Conservation (phyloP, 2,888 invertebrate genomes). For the Lissocephala sabroskyi region DNA sequence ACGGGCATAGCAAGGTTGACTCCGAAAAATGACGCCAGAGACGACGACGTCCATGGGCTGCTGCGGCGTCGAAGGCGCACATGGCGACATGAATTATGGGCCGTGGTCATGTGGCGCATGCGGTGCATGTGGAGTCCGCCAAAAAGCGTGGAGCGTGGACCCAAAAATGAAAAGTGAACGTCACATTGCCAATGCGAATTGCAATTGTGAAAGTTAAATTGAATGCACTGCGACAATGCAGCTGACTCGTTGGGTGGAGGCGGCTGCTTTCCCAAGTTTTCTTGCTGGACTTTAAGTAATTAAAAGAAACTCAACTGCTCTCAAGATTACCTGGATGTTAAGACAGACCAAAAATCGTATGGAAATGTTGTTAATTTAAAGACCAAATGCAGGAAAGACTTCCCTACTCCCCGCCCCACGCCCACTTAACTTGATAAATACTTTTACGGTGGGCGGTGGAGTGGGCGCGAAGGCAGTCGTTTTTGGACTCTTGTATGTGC, state of each 20-base stretch:
- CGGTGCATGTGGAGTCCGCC: slow-evolving; percentile 23
- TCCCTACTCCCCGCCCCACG: no score
- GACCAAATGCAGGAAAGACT: no score
- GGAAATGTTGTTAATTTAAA: no score
- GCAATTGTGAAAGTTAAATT: slow-evolving; percentile 49
- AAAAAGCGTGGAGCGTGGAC: background rate
- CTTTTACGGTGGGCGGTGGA: no score
- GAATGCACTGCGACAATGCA: slow-evolving; percentile 38
- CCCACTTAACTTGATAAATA: no score
- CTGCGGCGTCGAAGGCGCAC: background rate
- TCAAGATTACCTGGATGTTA: background rate
- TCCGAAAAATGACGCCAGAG: slow-evolving; percentile 47
- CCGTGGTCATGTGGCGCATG: slow-evolving; percentile 45
- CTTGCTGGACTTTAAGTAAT: slow-evolving; percentile 32
- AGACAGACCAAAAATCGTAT: no score
- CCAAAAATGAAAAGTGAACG: slow-evolving; percentile 41
- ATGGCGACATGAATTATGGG: slow-evolving; percentile 35
- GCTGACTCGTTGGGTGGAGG: slow-evolving; percentile 24
- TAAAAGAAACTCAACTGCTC: slow-evolving; percentile 26
- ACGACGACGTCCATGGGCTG: background rate
- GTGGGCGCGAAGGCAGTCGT: no score
- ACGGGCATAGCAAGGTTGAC: slow-evolving; percentile 41
- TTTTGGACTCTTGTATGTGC: no score
- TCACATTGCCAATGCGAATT: slow-evolving; percentile 45
- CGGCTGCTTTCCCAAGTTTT: slow-evolving; percentile 2